phyloP scores from a whole-genome alignment of 2,113 vertebrate genomes.

The Buteo buteo region DNA sequence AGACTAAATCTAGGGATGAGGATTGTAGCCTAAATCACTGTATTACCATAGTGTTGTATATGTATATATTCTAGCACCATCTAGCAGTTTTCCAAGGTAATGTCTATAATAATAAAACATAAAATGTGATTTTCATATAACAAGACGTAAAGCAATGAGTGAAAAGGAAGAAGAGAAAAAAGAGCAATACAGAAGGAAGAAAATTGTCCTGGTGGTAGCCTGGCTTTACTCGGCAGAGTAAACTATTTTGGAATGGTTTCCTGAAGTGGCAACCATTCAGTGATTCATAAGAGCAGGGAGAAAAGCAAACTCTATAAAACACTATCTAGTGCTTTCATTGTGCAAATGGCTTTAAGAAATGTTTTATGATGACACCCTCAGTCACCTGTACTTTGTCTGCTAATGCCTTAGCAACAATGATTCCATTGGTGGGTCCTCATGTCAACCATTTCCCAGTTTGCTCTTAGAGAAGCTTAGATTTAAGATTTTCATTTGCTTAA shows the following conservation, averaged over 20 bases:
- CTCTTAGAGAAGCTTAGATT: background rate
- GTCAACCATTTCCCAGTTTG: background rate
- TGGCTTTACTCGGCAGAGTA: background rate
- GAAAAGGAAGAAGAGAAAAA: background rate
- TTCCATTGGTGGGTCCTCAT: background rate
- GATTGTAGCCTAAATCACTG: background rate
- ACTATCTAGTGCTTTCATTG: background rate
- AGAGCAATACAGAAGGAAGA: background rate
- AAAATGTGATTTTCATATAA: background rate
- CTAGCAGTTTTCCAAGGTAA: background rate
- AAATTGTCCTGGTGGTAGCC: background rate
- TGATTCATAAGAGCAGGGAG: background rate
- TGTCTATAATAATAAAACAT: background rate
- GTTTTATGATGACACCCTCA: background rate
- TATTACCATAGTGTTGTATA: background rate
- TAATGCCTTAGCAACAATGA: background rate
- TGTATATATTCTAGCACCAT: constrained; percentile 11
- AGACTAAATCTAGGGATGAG: background rate
- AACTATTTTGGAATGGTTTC: background rate
- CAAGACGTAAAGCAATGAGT: background rate
- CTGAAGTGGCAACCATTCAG: background rate
- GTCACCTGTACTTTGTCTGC: background rate
- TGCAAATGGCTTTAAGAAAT: background rate
- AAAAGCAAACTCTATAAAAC: background rate
- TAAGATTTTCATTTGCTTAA: background rate